Percentiles rank a stretch among this genome's conserved stretches.
Conservation (phyloP, 2,113 vertebrate genomes). For the Nyctereutes procyonoides region DNA sequence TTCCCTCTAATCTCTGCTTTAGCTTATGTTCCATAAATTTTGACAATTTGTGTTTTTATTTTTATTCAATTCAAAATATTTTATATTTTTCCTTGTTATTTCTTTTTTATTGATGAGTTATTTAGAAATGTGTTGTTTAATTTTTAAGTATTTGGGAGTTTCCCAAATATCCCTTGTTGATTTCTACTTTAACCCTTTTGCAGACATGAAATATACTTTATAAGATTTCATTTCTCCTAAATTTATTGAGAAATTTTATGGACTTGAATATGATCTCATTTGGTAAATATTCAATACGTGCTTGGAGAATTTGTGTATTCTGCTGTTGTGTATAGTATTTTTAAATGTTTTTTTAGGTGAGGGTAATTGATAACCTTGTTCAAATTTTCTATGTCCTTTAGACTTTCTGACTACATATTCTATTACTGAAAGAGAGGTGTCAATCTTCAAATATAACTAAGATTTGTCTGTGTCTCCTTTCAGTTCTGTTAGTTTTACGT, state of each 20-base stretch:
- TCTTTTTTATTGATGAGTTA: slow-evolving; percentile 9
- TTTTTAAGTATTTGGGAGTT: slow-evolving; percentile 20
- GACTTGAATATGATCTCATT: not conserved
- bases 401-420: not conserved
- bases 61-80: not conserved
- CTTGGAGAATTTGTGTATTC: not conserved
- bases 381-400: not conserved
- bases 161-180: not conserved
- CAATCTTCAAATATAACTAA: not conserved
- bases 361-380: not conserved
- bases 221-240: not conserved
- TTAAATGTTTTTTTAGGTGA: not conserved
- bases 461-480: not conserved
- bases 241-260: not conserved
- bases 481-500: not conserved
- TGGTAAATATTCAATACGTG: not conserved
- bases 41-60: not conserved
- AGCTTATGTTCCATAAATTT: not conserved
- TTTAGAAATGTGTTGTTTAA: not conserved
- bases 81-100: not conserved
- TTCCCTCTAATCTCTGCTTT: not conserved
- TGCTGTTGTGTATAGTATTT: not conserved
- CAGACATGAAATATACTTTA: not conserved
- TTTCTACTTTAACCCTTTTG: slow-evolving; percentile 2
- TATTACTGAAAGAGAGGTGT: not conserved